These are phyloP conservation scores for Parochlus steinenii DNA, from an alignment of 2,888 invertebrate species.

Conservation along the genomic window DNA sequence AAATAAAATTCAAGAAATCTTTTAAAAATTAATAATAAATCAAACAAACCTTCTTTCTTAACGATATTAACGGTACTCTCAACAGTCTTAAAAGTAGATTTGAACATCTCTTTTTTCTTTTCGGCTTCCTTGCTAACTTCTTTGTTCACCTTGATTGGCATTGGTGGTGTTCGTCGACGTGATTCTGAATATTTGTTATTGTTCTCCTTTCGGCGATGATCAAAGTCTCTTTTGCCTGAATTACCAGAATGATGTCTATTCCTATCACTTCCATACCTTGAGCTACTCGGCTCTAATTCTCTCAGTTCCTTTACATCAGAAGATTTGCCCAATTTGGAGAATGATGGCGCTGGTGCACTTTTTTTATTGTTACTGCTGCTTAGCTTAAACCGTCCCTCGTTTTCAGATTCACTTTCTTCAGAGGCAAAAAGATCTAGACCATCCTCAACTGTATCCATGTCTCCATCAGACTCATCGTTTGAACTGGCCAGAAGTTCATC, in stretches of 20 bases:
- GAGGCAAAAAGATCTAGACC: conserved; percentile 18
- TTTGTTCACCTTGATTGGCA: no score
- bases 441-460: conserved; percentile 15
- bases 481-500: conserved; percentile 11
- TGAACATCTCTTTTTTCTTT: conserved; percentile 15
- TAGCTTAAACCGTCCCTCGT: conserved; percentile 18
- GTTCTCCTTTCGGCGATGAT: conserved; percentile 1
- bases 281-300: neutral
- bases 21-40: no score
- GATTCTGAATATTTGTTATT: no score
- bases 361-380: conserved; percentile 14
- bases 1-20: no score
- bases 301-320: conserved; percentile 15
- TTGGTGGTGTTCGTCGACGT: no score
- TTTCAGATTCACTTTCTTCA: conserved; percentile 18
- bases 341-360: conserved; percentile 15
- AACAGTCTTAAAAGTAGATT: conserved; percentile 17
- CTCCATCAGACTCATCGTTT: conserved; percentile 14
- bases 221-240: no score
- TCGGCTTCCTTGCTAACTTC: no score
- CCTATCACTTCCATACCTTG: no score
- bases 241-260: conserved; percentile 8
- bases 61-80: no score
- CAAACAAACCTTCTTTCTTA: no score
- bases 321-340: conserved; percentile 15